A percentile compares a stretch with the other conserved stretches of the same genome.
These are phyloP conservation scores for Apistogramma diplotaenia DNA, from an alignment of 2,113 vertebrate species.

Conservation along the genomic window DNA sequence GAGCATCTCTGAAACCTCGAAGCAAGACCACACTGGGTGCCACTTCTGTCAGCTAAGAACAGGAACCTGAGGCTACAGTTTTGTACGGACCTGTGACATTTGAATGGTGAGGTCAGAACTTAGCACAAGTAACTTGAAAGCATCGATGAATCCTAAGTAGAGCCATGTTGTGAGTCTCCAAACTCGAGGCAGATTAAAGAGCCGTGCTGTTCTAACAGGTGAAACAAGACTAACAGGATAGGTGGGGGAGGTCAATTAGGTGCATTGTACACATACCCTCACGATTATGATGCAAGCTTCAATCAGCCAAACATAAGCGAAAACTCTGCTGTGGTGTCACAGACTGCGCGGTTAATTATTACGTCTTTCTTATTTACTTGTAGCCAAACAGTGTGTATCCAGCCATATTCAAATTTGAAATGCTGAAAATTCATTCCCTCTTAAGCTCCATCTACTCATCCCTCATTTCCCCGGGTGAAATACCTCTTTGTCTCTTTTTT, in stretches of 20 bases:
- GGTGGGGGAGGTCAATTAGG: not conserved
- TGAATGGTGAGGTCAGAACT: not conserved
- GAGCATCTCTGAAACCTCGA: not conserved
- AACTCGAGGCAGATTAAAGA: no score
- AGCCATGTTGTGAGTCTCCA: no score
- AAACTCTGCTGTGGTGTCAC: not conserved
- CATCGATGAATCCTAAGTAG: no score
- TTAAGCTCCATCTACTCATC: conserved; percentile 2
- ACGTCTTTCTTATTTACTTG: not conserved
- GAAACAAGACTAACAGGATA: not conserved
- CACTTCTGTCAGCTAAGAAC: not conserved
- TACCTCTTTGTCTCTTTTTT: conserved; percentile 47
- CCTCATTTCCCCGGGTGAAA: conserved; percentile 47
- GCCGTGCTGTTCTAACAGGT: no score
- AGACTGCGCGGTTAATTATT: not conserved
- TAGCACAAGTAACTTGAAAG: not conserved
- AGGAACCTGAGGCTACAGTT: not conserved
- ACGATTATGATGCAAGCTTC: not conserved
- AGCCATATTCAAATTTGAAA: conserved; percentile 16
- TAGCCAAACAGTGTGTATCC: not conserved
- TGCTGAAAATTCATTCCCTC: not conserved
- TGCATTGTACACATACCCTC: not conserved
- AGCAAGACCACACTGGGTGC: not conserved
- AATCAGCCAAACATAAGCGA: not conserved
- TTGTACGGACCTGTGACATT: not conserved